Percentiles rank a stretch among this genome's conserved stretches.
These are phyloP conservation scores for Lasiurus borealis DNA, from an alignment of 2,113 vertebrate species.

Conservation along the genomic window DNA sequence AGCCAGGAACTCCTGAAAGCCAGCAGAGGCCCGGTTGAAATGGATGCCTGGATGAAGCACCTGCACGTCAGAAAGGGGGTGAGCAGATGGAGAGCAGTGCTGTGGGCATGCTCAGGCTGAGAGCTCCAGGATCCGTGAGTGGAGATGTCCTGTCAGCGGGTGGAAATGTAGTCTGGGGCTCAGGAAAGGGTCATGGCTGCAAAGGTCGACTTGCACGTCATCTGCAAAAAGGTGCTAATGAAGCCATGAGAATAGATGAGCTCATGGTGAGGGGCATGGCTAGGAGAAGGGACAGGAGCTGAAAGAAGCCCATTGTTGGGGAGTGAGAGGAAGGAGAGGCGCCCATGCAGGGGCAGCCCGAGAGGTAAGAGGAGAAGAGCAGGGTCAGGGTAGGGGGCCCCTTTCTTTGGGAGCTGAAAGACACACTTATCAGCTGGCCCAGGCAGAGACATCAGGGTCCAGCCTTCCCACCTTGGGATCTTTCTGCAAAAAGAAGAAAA, in stretches of 20 bases:
- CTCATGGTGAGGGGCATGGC: neutral
- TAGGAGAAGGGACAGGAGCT: neutral
- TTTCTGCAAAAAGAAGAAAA: neutral
- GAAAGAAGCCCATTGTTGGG: conserved; percentile 77
- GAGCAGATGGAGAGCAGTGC: neutral
- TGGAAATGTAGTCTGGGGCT: conserved; percentile 61
- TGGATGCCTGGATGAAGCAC: neutral
- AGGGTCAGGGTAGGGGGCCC: neutral
- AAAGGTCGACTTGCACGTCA: conserved; percentile 43
- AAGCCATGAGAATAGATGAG: conserved; percentile 69
- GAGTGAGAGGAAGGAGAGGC: neutral
- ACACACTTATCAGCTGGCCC: conserved; percentile 63
- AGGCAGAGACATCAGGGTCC: conserved; percentile 25
- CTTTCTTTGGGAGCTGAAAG: conserved; percentile 74
- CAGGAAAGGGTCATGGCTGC: conserved; percentile 47
- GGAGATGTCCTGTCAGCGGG: conserved; percentile 71
- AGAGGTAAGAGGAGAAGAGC: conserved; percentile 73
- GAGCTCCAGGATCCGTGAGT: neutral
- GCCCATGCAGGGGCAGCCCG: neutral
- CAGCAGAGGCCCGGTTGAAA: neutral
- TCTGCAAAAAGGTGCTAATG: conserved; percentile 64
- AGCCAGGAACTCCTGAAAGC: neutral
- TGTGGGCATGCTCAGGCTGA: neutral
- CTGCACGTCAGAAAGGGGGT: neutral
- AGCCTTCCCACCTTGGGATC: neutral